A percentile compares a stretch with the other conserved stretches of the same genome.
Evolutionary conservation across 2,888 invertebrate species (phyloP).

Genomic region (Netelia inedita): DNA sequence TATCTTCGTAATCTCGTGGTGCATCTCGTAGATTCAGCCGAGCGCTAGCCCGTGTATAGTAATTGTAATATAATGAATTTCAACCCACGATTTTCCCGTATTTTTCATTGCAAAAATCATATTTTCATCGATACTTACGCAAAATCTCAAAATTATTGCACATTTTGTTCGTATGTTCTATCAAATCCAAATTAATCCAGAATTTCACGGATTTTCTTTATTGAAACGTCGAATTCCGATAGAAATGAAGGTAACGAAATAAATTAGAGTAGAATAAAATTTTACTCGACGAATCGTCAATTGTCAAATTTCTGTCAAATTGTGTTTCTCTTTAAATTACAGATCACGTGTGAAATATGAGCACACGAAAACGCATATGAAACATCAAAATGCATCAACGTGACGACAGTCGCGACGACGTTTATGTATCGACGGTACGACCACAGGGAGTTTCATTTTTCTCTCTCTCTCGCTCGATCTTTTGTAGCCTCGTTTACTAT

Average conservation of each 20-base stretch:
- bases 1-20: conserved; percentile 62
- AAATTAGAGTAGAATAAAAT: too few species aligned
- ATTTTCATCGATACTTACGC: background rate
- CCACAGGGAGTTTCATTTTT: conserved; percentile 40
- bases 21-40: conserved; percentile 35
- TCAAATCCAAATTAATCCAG: too few species aligned
- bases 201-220: too few species aligned
- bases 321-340: too few species aligned
- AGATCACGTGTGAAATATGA: conserved; percentile 23
- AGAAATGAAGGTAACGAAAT: too few species aligned
- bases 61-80: background rate
- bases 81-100: background rate
- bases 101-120: background rate
- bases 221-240: too few species aligned
- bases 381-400: conserved; percentile 55
- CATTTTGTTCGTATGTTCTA: too few species aligned
- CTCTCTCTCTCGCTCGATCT: conserved; percentile 5
- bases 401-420: conserved; percentile 58
- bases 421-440: conserved; percentile 34
- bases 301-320: too few species aligned
- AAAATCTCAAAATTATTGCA: too few species aligned
- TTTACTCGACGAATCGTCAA: too few species aligned
- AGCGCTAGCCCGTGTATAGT: background rate
- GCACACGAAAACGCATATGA: conserved; percentile 11
- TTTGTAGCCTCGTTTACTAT: conserved; percentile 33